phyloP scores from a whole-genome alignment of 2,113 vertebrate genomes.

The Sinocyclocheilus grahami region DNA sequence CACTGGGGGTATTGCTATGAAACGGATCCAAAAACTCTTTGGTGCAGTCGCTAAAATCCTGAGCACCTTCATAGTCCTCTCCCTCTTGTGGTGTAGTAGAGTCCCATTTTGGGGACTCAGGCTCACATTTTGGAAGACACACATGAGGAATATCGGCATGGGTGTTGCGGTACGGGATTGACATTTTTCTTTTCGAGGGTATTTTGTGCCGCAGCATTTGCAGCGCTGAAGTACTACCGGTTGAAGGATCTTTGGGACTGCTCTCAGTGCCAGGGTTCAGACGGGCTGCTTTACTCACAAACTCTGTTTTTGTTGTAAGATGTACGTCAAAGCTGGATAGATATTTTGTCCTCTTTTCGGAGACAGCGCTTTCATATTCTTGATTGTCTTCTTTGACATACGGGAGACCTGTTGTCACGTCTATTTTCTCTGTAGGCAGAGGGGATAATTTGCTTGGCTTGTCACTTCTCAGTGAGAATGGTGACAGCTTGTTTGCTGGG shows the following conservation, averaged over 20 bases:
- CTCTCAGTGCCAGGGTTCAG: constrained; percentile 73
- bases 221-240: constrained; percentile 73
- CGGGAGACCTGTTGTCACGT: constrained; percentile 81
- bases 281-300: constrained; percentile 77
- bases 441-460: constrained; percentile 80
- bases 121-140: constrained; percentile 83
- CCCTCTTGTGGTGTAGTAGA: constrained; percentile 67
- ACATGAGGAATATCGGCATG: constrained; percentile 83
- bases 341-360: constrained; percentile 80
- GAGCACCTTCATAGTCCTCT: constrained; percentile 53
- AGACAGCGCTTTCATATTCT: constrained; percentile 73
- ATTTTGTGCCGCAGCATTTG: constrained; percentile 78
- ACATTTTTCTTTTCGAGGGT: constrained; percentile 73
- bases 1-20: constrained; percentile 19
- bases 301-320: constrained; percentile 76
- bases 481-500: constrained; percentile 76
- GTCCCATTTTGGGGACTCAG: constrained; percentile 63
- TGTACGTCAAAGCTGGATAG: constrained; percentile 72
- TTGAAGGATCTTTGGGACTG: constrained; percentile 70
- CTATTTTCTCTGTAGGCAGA: constrained; percentile 77
- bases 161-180: constrained; percentile 83
- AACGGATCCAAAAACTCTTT: constrained; percentile 6
- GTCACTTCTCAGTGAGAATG: constrained; percentile 79
- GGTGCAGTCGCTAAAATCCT: constrained; percentile 57
- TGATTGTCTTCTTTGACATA: constrained; percentile 79